Evolutionary conservation across 2,113 vertebrate species (phyloP).

Genomic region (Melanotaenia duboulayi): DNA sequence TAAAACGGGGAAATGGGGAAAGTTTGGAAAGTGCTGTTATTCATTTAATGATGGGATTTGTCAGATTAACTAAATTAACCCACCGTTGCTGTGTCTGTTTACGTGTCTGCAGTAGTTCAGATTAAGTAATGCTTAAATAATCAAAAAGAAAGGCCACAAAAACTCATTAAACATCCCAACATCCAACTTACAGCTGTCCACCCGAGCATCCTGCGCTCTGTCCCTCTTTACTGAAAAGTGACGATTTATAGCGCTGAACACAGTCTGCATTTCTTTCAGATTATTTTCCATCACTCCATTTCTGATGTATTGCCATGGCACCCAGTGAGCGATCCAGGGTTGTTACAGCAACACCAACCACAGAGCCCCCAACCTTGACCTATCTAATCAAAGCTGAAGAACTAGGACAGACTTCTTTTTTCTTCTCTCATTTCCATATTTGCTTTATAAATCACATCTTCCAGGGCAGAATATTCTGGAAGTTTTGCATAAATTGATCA

Average conservation of each 20-base stretch:
- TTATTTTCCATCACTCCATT: conserved; percentile 46
- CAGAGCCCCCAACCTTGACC: conserved; percentile 60
- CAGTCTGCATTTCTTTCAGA: conserved; percentile 6
- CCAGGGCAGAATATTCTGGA: conserved; percentile 11
- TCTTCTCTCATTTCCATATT: conserved; percentile 8
- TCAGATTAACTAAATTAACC: no score
- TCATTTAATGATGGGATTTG: no score
- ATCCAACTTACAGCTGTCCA: neutral
- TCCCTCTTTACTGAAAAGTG: neutral
- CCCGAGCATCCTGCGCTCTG: neutral
- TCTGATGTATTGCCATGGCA: conserved; percentile 71
- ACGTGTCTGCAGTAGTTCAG: no score
- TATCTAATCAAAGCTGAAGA: conserved; percentile 27
- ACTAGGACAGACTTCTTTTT: conserved; percentile 1
- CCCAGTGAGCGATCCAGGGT: conserved; percentile 50
- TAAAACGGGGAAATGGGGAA: no score
- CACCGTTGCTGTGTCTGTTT: no score
- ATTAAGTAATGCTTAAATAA: no score
- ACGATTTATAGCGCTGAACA: conserved; percentile 1
- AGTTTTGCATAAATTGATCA: conserved; percentile 22
- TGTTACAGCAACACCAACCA: conserved; percentile 69
- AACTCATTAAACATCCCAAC: neutral
- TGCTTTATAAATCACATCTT: neutral
- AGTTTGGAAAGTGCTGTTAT: no score
- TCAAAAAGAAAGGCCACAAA: neutral